Conservation (phyloP, 2,113 vertebrate genomes). For the Nesoenas mayeri region DNA sequence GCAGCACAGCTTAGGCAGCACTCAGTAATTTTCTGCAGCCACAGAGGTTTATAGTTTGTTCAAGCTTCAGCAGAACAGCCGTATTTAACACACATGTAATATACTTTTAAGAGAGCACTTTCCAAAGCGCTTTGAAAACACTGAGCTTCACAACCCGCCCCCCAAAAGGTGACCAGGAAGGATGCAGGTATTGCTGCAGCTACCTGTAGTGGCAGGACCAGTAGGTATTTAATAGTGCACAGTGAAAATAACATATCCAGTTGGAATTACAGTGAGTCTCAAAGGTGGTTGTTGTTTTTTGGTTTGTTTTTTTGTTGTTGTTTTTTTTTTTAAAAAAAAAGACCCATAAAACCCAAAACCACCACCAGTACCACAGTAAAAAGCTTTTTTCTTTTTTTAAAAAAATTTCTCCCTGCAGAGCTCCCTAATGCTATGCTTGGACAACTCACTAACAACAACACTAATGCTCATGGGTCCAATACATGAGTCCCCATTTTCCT, state of each 20-base stretch:
- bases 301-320: rapidly evolving
- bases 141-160: not conserved
- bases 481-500: not conserved
- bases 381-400: no score
- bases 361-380: no score
- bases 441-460: not conserved
- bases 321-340: rapidly evolving
- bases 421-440: not conserved
- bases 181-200: not conserved
- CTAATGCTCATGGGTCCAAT: not conserved
- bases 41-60: not conserved
- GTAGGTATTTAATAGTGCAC: not conserved
- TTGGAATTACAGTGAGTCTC: not conserved
- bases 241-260: not conserved
- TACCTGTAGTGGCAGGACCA: not conserved
- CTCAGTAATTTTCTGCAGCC: not conserved
- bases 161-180: not conserved
- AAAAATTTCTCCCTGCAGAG: no score
- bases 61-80: not conserved
- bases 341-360: no score
- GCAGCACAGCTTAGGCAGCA: conserved; percentile 35
- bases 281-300: rapidly evolving
- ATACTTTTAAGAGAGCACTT: not conserved
- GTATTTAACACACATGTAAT: not conserved
- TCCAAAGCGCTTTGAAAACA: not conserved